Base-by-base conservation (phyloP, 2,113 vertebrate species). In the Atlantisia rogersi region DNA sequence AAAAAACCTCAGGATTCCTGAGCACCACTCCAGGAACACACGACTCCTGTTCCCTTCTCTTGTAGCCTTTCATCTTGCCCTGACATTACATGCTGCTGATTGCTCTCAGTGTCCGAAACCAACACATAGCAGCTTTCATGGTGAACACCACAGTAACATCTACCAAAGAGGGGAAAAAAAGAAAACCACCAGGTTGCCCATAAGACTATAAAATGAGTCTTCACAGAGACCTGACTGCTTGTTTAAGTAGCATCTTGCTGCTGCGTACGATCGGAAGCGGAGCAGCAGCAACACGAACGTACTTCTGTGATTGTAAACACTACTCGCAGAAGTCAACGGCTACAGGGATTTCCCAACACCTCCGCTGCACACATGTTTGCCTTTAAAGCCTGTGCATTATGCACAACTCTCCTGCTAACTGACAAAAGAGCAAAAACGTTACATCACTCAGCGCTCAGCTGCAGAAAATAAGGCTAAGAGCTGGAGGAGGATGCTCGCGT, bases 331-430 rank as follows among this genome's bases (percentile, higher is more conserved):
- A 90, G 87, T n/a, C 78, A 77, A 63, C 2, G 71, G 87, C 90
- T 82, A 76, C 63, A 62, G 75, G 91, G 95, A 91, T 96, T 91
- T 96, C 87, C 87, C 75, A 82, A 76, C 81, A 87, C 84, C 84
- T 78, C 86, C 0, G 0, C 77, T 42, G 59, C 52, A 73, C 4
- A 53, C 20, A 35, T 65, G 70, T 88, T 91, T 95, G 89, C 82
- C 89, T 95, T 94, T 59, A 87, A 85, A 96, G 86, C 63, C 94
- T 53, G 39, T 82, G 53, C 60, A 80, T 93, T 92, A 92, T 65
- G 55, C 75, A 92, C 75, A 90, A 82, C 75, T 62, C 86, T 80
- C 65, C 82, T 78, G 70, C 19, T 5, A 71, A 29, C 74, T 82
- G 81, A 89, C 58, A 90, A 71, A 76, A 79, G 74, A 84, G 39